Percentiles rank a stretch among this genome's conserved stretches.
phyloP scores from a whole-genome alignment of 2,113 vertebrate species.

The Phrynocephalus versicolor region DNA sequence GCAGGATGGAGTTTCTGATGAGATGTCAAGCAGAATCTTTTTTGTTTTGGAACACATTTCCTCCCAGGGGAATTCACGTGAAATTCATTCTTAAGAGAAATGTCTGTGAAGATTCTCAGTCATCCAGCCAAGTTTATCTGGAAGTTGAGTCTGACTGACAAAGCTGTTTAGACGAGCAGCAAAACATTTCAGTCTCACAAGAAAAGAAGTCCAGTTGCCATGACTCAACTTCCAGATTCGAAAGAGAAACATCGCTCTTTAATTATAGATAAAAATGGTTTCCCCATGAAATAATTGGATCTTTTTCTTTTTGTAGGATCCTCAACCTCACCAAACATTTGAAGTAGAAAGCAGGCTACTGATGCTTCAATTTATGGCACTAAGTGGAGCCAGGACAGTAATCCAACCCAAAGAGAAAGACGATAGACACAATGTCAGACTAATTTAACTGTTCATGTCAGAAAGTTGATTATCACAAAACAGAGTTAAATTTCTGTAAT shows the following conservation, averaged over 20 bases:
- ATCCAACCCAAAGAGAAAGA: constrained; percentile 28
- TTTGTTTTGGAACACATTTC: neutral
- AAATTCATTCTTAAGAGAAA: no score
- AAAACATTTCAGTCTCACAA: no score
- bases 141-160: no score
- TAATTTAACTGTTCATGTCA: constrained; percentile 2
- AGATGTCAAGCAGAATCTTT: neutral
- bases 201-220: no score
- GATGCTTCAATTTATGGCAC: constrained; percentile 43
- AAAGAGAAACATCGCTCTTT: neutral
- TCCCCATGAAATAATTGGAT: neutral
- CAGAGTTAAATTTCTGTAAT: neutral
- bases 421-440: neutral
- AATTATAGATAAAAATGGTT: neutral
- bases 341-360: constrained; percentile 41
- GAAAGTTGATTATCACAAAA: neutral
- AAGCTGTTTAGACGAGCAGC: no score
- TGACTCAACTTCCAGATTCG: no score
- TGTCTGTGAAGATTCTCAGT: no score
- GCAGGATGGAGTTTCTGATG: neutral
- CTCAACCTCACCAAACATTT: neutral
- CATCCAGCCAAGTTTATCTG: no score
- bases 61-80: constrained; percentile 8
- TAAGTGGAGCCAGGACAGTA: constrained; percentile 1
- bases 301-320: neutral